phyloP scores from a whole-genome alignment of 2,797 vertebrate species.

The Pempheris klunzingeri region DNA sequence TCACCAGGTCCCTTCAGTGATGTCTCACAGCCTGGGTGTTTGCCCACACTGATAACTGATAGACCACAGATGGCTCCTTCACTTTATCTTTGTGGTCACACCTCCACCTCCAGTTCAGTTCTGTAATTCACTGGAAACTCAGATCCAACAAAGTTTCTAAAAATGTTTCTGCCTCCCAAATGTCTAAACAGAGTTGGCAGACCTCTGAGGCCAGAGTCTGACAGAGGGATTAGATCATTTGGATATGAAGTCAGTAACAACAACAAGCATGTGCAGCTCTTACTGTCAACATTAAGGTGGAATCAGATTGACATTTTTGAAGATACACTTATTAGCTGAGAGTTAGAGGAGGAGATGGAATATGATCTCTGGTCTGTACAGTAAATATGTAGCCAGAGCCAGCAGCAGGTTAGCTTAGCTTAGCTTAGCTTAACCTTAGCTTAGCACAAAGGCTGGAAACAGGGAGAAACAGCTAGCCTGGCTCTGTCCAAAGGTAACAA shows the following conservation, averaged over 20 bases:
- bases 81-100: not conserved
- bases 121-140: conserved; percentile 18
- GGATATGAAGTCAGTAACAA: not conserved
- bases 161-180: too few relatives aligned
- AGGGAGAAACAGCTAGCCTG: not conserved
- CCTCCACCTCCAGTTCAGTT: not conserved
- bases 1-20: not conserved
- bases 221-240: not conserved
- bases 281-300: not conserved
- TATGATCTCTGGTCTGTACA: not conserved
- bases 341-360: not conserved
- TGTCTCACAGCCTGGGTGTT: conserved; percentile 19
- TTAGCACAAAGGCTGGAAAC: not conserved
- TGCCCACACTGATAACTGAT: not conserved
- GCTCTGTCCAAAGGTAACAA: not conserved
- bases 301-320: not conserved
- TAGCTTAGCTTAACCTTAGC: conserved; percentile 11
- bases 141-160: not conserved
- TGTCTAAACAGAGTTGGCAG: not conserved
- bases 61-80: not conserved
- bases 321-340: not conserved
- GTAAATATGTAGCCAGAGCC: not conserved
- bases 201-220: not conserved
- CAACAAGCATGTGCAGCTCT: not conserved
- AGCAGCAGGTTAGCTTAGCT: not conserved